Percentiles rank a stretch among this genome's conserved stretches.
Evolutionary conservation across 2,888 invertebrate genomes (phyloP).

Genomic region (Eilema griseolum): DNA sequence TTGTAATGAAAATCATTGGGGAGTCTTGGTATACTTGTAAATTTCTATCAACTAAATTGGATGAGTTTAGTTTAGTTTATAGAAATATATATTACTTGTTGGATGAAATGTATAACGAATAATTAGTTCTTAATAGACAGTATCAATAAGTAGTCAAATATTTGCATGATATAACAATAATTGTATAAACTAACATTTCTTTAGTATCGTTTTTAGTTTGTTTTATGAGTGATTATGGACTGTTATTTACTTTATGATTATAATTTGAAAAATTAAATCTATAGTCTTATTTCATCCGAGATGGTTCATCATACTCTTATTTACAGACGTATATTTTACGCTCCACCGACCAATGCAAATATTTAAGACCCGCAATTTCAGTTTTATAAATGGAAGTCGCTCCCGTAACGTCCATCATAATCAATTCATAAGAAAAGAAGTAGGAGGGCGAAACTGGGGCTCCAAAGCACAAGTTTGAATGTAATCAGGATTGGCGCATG

Average conservation of each 20-base stretch:
- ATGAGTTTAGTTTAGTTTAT: not conserved
- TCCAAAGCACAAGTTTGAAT: no score
- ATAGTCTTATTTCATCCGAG: not conserved
- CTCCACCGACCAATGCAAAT: no score
- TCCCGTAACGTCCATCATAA: no score
- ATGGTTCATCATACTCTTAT: not conserved
- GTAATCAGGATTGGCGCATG: no score
- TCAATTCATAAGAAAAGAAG: no score
- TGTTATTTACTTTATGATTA: constrained; percentile 21
- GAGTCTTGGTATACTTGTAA: not conserved
- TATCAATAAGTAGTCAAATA: constrained; percentile 1
- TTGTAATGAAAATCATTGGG: not conserved
- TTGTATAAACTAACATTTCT: constrained; percentile 11
- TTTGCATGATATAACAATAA: not conserved
- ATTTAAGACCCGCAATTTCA: no score
- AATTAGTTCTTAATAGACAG: not conserved
- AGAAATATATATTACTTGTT: not conserved
- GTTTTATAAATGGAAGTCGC: no score
- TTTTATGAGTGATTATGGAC: constrained; percentile 20
- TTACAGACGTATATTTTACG: no score
- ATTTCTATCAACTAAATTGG: not conserved
- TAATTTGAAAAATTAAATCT: not conserved
- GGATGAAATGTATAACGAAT: not conserved
- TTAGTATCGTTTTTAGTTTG: constrained; percentile 13
- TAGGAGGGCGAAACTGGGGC: no score